Percentiles rank a stretch among this genome's conserved stretches.
These are phyloP conservation scores for Paraescarpia echinospica DNA, from an alignment of 1,140 invertebrate species.

Conservation along the genomic window DNA sequence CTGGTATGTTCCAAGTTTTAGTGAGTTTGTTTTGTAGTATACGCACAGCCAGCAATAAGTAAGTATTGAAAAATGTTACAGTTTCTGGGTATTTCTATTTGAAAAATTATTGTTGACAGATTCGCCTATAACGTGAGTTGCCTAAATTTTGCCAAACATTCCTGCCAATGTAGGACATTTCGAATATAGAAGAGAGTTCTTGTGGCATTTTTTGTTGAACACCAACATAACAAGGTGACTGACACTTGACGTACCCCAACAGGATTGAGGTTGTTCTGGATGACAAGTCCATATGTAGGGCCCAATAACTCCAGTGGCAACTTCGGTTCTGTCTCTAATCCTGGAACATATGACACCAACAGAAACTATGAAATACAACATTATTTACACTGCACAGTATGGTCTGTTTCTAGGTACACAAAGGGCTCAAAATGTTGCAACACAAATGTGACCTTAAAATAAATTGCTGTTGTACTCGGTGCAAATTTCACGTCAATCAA, in stretches of 20 bases:
- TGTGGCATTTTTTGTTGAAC: no score
- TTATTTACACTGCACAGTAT: background rate
- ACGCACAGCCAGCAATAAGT: no score
- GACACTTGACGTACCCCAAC: conserved; percentile 50
- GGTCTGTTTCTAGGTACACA: background rate
- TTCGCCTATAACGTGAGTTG: no score
- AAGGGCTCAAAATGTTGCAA: background rate
- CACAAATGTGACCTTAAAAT: no score
- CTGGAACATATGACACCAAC: conserved; percentile 37
- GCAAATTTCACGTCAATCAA: no score
- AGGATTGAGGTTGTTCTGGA: conserved; percentile 82
- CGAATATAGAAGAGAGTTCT: no score
- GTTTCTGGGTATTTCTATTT: no score
- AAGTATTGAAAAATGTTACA: no score
- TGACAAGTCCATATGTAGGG: conserved; percentile 82
- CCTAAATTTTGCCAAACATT: background rate
- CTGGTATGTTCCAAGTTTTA: no score
- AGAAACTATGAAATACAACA: background rate
- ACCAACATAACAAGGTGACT: background rate
- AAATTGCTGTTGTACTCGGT: no score
- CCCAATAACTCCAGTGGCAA: conserved; percentile 73
- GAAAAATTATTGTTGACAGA: conserved; percentile 24
- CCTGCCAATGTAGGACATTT: background rate
- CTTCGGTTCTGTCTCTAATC: conserved; percentile 76
- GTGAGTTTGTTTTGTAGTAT: no score